Percentiles rank a stretch among this genome's conserved stretches.
Evolutionary conservation across 2,888 invertebrate genomes (phyloP).

Genomic region (Catocala fraxini): DNA sequence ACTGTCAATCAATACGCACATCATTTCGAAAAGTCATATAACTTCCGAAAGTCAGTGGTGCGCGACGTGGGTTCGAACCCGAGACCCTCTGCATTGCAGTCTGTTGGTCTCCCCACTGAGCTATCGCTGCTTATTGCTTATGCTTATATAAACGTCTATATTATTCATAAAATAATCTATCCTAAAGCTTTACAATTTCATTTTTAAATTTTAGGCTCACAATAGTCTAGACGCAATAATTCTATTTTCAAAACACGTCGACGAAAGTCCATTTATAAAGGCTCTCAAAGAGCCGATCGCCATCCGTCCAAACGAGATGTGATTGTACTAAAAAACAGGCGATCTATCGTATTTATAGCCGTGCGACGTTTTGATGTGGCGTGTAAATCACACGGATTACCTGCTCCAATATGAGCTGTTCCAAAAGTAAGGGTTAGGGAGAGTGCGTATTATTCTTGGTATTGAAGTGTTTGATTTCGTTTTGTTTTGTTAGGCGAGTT

Average conservation of each 20-base stretch:
- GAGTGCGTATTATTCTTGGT: not conserved
- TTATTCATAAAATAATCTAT: no score
- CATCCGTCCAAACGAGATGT: slow-evolving; percentile 47
- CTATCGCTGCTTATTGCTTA: no score
- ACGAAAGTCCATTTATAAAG: slow-evolving; percentile 28
- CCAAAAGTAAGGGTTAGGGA: not conserved
- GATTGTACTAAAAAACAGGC: slow-evolving; percentile 44
- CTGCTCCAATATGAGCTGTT: slow-evolving; percentile 31
- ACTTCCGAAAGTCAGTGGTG: no score
- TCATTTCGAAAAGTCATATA: no score
- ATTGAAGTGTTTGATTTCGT: not conserved
- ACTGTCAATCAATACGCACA: no score
- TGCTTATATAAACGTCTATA: no score
- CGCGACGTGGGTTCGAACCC: no score
- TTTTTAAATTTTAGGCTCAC: not conserved
- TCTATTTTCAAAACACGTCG: slow-evolving; percentile 25
- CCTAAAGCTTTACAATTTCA: no score
- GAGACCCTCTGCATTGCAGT: no score
- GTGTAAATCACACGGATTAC: slow-evolving; percentile 48
- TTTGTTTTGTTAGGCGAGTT: no score
- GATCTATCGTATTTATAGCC: slow-evolving; percentile 42
- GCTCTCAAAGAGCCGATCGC: slow-evolving; percentile 33
- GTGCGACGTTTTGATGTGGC: slow-evolving; percentile 34
- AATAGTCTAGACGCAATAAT: slow-evolving; percentile 20
- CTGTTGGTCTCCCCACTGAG: no score